Base-by-base conservation (phyloP, 2,888 invertebrate genomes). In the Synanthedon myopaeformis region DNA sequence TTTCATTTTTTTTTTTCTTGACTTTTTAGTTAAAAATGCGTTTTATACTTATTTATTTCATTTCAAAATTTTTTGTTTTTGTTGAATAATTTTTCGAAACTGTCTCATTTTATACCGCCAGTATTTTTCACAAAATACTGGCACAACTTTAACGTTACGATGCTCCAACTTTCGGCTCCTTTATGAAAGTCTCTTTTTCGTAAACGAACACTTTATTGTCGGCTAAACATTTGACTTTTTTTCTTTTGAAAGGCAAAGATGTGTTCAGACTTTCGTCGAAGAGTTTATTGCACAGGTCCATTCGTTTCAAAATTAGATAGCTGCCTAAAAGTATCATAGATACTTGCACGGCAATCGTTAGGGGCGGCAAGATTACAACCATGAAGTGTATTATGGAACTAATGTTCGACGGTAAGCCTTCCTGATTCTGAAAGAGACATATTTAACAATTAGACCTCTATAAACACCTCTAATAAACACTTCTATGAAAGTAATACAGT, bases 371-470 rank as follows among this genome's bases (percentile, higher is more conserved):
- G 2, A 90, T 59, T 0, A 86, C 85, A 0, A 87, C 80, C 52
- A 81, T 82, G 59, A 90, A 86, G 62, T 84, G 87, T 48, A 91
- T 74, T 4, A 88, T 72, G 35, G 65, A 63, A 54, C 69, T 69
- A 45, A 91, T 88, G 55, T 81, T 77, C 41, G 78, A 65, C 0
- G 91, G 91, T 0, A 91, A 68, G 2, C 87, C 88, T 61, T 88
- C 86, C 80, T 90, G 90, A 63, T 88, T 85, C 91, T 91, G 87
- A 57, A 89, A 84, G 53, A 56, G 58, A 23, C 1, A 23, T 23
- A 23, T 23, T 4, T 60, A 53, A 55, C 55, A 58, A 50, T 54
- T 41, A n/a, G n/a, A n/a, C n/a, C n/a, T n/a, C n/a, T n/a, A n/a
- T n/a, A n/a, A n/a, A n/a, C n/a, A n/a, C n/a, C n/a, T n/a, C n/a